These are phyloP conservation scores for Nipponia nippon DNA, from an alignment of 2,113 vertebrate genomes.

Conservation along the genomic window DNA sequence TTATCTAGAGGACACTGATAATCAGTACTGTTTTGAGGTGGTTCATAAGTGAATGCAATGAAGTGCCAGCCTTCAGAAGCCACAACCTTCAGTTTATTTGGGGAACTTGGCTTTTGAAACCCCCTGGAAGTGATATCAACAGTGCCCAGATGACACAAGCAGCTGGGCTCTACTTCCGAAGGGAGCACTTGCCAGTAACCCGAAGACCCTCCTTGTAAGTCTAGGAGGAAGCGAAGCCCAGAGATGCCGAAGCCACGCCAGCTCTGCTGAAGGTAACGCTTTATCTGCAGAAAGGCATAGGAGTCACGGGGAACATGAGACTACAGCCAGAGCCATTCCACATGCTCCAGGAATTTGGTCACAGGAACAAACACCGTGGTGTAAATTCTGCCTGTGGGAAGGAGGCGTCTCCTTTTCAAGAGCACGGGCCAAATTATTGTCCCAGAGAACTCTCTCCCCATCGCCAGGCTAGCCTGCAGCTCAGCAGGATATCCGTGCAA, in stretches of 20 bases:
- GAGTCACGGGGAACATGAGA: neutral
- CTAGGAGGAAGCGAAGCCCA: neutral
- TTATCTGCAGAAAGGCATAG: neutral
- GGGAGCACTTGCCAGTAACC: neutral
- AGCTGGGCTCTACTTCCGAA: conserved; percentile 1
- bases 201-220: neutral
- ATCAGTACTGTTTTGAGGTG: neutral
- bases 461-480: neutral
- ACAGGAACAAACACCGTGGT: neutral
- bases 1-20: neutral
- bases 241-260: neutral
- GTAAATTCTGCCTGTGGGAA: neutral
- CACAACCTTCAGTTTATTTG: neutral
- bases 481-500: neutral
- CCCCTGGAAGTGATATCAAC: neutral
- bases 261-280: neutral
- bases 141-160: neutral
- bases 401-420: neutral
- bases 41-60: neutral
- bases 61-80: neutral
- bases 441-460: neutral
- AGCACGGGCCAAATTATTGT: neutral
- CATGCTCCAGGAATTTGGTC: conserved; percentile 8
- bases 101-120: neutral
- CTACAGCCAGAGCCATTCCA: neutral